phyloP scores from a whole-genome alignment of 2,888 invertebrate genomes.

The Diploptera punctata region DNA sequence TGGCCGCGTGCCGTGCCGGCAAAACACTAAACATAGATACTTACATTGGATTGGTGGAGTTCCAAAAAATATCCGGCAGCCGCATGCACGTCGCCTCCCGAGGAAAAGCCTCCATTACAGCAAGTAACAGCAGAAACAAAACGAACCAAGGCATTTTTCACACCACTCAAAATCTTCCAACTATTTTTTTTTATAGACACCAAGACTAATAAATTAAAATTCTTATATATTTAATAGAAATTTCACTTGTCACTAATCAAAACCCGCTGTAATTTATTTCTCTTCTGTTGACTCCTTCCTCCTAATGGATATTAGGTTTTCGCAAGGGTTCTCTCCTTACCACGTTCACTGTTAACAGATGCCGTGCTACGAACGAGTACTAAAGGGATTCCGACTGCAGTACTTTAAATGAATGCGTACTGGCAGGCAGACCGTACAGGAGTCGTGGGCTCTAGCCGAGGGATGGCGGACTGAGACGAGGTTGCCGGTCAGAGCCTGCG shows the following conservation, averaged over 20 bases:
- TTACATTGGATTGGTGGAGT: slow-evolving; percentile 64
- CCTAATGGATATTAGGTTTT: too few relatives aligned
- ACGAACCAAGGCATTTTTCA: slow-evolving; percentile 59
- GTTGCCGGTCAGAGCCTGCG: too few relatives aligned
- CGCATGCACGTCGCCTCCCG: slow-evolving; percentile 59
- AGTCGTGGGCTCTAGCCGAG: neutral
- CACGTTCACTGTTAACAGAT: too few relatives aligned
- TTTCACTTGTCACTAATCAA: too few relatives aligned
- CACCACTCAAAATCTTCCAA: neutral
- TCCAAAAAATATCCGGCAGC: slow-evolving; percentile 63
- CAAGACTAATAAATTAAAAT: too few relatives aligned
- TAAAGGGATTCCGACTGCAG: neutral
- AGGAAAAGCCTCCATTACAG: slow-evolving; percentile 60
- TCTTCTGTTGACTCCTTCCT: too few relatives aligned
- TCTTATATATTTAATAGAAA: too few relatives aligned
- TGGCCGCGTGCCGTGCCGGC: neutral
- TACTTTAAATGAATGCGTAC: neutral
- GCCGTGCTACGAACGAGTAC: neutral
- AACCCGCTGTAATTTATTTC: too few relatives aligned
- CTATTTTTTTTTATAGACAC: too few relatives aligned
- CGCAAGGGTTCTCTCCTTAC: too few relatives aligned
- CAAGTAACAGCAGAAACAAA: slow-evolving; percentile 59
- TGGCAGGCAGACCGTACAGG: neutral
- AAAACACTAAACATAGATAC: slow-evolving; percentile 46
- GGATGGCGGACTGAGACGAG: neutral